A percentile compares a stretch with the other conserved stretches of the same genome.
Evolutionary conservation across 2,888 invertebrate genomes (phyloP).

Genomic region (Lasioglossum pauxillum): DNA sequence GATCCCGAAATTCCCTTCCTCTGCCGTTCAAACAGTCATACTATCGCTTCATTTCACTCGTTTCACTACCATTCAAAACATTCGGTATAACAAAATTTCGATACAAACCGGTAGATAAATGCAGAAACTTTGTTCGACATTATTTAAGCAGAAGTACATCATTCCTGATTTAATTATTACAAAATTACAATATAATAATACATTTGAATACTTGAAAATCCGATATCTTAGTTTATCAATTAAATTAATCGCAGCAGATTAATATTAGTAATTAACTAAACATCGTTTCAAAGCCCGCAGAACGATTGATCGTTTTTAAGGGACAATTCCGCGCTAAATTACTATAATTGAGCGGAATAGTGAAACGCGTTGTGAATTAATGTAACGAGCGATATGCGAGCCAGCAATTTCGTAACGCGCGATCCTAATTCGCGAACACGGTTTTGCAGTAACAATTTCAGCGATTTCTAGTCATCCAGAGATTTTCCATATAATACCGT

Average conservation of each 20-base stretch:
- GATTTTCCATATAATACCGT: background rate
- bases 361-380: background rate
- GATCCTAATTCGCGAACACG: background rate
- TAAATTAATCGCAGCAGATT: background rate
- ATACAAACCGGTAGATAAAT: background rate
- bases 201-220: background rate
- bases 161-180: no score
- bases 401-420: background rate
- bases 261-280: background rate
- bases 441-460: background rate
- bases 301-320: background rate
- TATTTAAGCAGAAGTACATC: background rate
- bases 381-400: background rate
- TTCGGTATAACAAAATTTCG: background rate
- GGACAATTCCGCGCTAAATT: background rate
- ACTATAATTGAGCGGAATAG: background rate
- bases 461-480: background rate
- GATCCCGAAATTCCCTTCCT: background rate
- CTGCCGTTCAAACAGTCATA: background rate
- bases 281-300: background rate
- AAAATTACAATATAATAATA: background rate
- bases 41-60: background rate
- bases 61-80: background rate
- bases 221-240: background rate
- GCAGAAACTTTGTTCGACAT: background rate